A percentile compares a stretch with the other conserved stretches of the same genome.
Evolutionary conservation across 2,113 vertebrate genomes (phyloP).

Genomic region (Pipra filicauda): DNA sequence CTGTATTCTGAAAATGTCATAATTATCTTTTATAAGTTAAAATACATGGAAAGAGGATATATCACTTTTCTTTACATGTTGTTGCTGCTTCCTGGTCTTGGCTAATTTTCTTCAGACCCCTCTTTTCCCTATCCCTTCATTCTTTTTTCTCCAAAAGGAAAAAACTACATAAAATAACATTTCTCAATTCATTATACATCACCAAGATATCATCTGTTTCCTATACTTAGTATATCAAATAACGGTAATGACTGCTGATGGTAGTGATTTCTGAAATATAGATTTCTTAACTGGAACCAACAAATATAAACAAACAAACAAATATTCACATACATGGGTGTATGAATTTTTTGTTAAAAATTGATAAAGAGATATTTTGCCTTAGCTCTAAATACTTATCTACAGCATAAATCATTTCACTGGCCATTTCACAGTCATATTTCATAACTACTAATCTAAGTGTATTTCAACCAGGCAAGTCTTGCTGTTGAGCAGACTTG

Average conservation of each 20-base stretch:
- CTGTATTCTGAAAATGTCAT: background rate
- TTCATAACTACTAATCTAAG: background rate
- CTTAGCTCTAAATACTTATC: background rate
- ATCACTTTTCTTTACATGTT: background rate
- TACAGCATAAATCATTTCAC: background rate
- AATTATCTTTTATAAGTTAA: background rate
- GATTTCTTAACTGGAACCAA: background rate
- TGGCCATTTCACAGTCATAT: background rate
- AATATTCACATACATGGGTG: rapidly evolving
- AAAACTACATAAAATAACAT: background rate
- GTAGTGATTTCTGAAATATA: background rate
- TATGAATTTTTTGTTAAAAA: background rate
- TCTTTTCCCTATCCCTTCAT: background rate
- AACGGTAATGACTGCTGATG: background rate
- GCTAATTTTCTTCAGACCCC: background rate
- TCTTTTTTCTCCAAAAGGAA: background rate
- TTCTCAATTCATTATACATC: background rate
- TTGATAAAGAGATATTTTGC: background rate
- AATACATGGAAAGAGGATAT: background rate
- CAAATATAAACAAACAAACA: background rate
- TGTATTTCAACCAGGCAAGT: background rate
- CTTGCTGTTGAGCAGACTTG: rapidly evolving
- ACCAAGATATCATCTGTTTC: background rate
- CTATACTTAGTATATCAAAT: background rate
- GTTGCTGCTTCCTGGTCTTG: background rate